phyloP scores from a whole-genome alignment of 2,797 vertebrate genomes.

The Channa striata region DNA sequence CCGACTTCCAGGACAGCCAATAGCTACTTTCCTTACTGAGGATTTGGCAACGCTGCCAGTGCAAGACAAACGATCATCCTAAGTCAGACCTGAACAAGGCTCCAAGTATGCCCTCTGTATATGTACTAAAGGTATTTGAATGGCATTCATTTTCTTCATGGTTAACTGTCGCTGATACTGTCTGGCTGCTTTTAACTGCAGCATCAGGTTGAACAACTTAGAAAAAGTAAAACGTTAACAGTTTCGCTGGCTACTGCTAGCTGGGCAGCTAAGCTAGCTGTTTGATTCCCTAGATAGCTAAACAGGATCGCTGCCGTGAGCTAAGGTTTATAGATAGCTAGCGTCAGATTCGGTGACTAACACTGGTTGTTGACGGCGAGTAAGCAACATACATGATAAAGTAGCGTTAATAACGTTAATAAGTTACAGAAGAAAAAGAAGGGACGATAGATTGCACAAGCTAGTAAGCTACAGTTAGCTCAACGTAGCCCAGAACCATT shows the following conservation, averaged over 20 bases:
- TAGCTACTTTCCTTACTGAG: too few species aligned
- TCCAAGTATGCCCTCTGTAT: slow-evolving; percentile 61
- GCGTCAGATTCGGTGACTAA: not conserved
- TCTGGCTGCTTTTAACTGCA: not conserved
- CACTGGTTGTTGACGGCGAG: not conserved
- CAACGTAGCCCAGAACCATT: slow-evolving; percentile 37
- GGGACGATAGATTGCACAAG: not conserved
- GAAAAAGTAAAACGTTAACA: slow-evolving; percentile 19
- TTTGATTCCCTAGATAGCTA: slow-evolving; percentile 50
- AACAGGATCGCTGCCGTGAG: slow-evolving; percentile 29
- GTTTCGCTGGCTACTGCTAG: slow-evolving; percentile 33
- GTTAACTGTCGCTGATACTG: fast-evolving
- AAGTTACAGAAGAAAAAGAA: not conserved
- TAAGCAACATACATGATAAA: not conserved
- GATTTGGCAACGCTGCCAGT: too few species aligned
- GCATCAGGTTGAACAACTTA: not conserved
- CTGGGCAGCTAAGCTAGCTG: slow-evolving; percentile 22
- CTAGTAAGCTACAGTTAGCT: slow-evolving; percentile 40
- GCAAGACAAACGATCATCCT: slow-evolving; percentile 52
- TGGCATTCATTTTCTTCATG: not conserved
- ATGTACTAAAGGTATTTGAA: slow-evolving; percentile 60
- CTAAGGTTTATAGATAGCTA: not conserved
- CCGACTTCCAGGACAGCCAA: too few species aligned
- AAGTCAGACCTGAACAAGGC: slow-evolving; percentile 63
- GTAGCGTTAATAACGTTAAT: not conserved